Evolutionary conservation across 2,797 vertebrate genomes (phyloP).

Genomic region (Trachurus trachurus): DNA sequence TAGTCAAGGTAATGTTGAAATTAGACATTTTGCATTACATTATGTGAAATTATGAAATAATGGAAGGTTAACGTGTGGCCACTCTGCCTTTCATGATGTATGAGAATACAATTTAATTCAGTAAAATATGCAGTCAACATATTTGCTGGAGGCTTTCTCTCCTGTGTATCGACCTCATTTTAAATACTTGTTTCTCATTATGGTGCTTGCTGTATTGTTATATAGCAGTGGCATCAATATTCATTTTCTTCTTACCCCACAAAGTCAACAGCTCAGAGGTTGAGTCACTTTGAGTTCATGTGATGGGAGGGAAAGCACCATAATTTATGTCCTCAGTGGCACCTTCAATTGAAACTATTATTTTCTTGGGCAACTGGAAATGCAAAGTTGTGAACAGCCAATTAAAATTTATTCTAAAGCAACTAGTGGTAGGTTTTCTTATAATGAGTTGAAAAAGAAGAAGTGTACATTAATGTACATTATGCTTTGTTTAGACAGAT

Average conservation of each 20-base stretch:
- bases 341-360: constrained; percentile 23
- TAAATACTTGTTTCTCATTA: constrained; percentile 31
- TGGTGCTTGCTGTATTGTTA: not conserved
- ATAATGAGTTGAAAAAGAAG: constrained; percentile 6
- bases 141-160: not conserved
- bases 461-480: not conserved
- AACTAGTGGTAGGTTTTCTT: not conserved
- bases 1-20: not conserved
- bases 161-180: constrained; percentile 22
- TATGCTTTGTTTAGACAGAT: not conserved
- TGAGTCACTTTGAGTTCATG: constrained; percentile 31
- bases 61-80: not conserved
- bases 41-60: not conserved
- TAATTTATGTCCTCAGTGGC: constrained; percentile 32
- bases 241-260: constrained; percentile 36
- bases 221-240: constrained; percentile 48
- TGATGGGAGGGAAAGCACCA: constrained; percentile 18
- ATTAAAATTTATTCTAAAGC: not conserved
- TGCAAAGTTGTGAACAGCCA: not conserved
- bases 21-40: not conserved
- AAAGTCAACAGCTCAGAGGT: constrained; percentile 45
- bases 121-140: not conserved
- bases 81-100: not conserved
- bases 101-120: not conserved
- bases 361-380: constrained; percentile 6